A percentile compares a stretch with the other conserved stretches of the same genome.
These are phyloP conservation scores for Odocoileus hemionus DNA, from an alignment of 2,113 vertebrate genomes.

Conservation along the genomic window DNA sequence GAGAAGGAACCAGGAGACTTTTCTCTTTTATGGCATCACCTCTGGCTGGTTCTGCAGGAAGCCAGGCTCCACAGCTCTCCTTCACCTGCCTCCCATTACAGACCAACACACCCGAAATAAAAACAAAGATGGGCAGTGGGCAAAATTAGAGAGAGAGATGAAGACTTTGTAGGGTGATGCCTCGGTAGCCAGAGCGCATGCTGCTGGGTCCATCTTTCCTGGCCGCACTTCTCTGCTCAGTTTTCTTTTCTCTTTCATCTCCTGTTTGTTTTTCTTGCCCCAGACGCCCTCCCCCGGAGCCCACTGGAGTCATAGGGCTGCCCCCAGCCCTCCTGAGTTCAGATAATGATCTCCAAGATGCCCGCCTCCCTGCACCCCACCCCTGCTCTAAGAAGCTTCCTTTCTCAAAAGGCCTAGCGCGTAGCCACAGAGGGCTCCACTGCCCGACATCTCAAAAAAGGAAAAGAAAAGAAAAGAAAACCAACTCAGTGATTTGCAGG, in stretches of 20 bases:
- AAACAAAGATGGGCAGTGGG: slow-evolving; percentile 32
- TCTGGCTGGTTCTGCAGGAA: neutral
- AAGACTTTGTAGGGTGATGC: slow-evolving; percentile 48
- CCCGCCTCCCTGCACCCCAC: slow-evolving; percentile 52
- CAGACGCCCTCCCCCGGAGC: slow-evolving; percentile 59
- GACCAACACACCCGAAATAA: neutral
- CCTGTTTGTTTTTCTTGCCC: slow-evolving; percentile 36
- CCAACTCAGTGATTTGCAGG: slow-evolving; percentile 79
- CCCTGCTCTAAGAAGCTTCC: slow-evolving; percentile 76
- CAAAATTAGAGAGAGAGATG: slow-evolving; percentile 70
- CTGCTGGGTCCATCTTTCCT: neutral
- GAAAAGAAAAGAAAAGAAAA: slow-evolving; percentile 55
- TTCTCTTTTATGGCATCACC: neutral
- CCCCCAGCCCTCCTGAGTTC: slow-evolving; percentile 68
- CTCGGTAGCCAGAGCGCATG: slow-evolving; percentile 42
- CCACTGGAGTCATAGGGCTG: slow-evolving; percentile 72
- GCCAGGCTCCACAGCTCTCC: neutral
- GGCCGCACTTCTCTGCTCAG: neutral
- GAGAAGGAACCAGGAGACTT: neutral
- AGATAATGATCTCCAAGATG: slow-evolving; percentile 79
- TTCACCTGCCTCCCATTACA: neutral
- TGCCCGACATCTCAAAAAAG: slow-evolving; percentile 73
- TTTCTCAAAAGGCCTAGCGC: slow-evolving; percentile 81
- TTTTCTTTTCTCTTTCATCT: slow-evolving; percentile 11
- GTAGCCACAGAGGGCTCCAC: slow-evolving; percentile 76